Percentiles rank a stretch among this genome's conserved stretches.
phyloP scores from a whole-genome alignment of 2,888 invertebrate species.

The Drymonia ruficornis region DNA sequence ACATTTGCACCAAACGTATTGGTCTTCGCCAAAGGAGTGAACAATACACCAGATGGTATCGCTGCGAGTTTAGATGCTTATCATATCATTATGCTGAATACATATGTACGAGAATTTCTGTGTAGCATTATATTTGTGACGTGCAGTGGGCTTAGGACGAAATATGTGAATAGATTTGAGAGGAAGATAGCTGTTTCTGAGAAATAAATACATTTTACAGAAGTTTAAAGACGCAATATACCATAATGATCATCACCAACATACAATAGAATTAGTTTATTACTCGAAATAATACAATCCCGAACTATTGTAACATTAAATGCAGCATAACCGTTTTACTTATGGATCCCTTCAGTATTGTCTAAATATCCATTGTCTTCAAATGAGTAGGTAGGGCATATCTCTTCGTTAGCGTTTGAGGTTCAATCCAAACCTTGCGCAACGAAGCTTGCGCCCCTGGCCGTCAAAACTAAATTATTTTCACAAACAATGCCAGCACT shows the following conservation, averaged over 20 bases:
- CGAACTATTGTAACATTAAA: neutral
- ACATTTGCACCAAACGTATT: neutral
- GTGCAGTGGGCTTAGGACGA: too few relatives aligned
- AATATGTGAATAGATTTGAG: neutral
- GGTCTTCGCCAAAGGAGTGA: neutral
- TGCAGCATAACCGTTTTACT: neutral
- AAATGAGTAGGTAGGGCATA: neutral
- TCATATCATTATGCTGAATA: neutral
- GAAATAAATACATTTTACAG: too few relatives aligned
- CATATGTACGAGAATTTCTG: neutral
- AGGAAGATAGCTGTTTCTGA: too few relatives aligned
- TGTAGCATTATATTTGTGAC: neutral
- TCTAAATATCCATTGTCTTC: neutral
- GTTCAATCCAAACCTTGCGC: neutral
- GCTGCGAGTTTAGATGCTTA: neutral
- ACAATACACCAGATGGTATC: neutral
- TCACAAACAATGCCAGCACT: slow-evolving; percentile 27
- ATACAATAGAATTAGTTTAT: too few relatives aligned
- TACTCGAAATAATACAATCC: too few relatives aligned
- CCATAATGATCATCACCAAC: too few relatives aligned
- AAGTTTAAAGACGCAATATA: too few relatives aligned
- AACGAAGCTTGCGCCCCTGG: neutral
- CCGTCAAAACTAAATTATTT: slow-evolving; percentile 1
- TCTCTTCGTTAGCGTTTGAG: neutral
- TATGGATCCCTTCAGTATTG: neutral